Base-by-base conservation (phyloP, 2,797 vertebrate genomes). In the Malacoraja senta region DNA sequence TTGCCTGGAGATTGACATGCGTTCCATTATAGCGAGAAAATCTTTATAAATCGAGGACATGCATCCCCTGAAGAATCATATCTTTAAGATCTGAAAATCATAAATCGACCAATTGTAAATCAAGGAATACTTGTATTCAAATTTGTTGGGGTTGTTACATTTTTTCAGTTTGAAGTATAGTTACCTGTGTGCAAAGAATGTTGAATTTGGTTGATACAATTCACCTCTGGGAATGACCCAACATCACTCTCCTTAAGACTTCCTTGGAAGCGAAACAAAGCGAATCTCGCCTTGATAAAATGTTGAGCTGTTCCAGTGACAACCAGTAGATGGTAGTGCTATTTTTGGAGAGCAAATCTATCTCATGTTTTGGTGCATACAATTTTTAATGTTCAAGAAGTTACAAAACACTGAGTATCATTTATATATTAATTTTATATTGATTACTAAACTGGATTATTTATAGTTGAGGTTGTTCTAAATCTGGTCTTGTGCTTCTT, bases 241-340 rank as follows among this genome's bases (percentile, higher is more conserved):
- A 65, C 17, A 32, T 65, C 17, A 86, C 6, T 86, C 61, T 29
- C 58, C n/a, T 63, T n/a, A 13, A 63, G 65, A 68, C 0, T 63
- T 17, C n/a, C 63, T 29, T 86, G 80, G 44, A 83, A 83, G 21
- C 0, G 24, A 83, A 29, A 29, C 44, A 29, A 10, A 84, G 19
- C n/a, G 53, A 84, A 84, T 84, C 10, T 29, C 29, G 53, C 21
- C 1, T 81, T 63, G 29, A 63, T 88, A n/a, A 32, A 88, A 35
- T 86, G 24, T 26, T 72, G 68, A 24, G 65, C 21, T 92, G 2
- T 92, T n/a, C 90, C 68, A 72, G 24, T 92, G 38, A 76, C 26
- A 92, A 19, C 90, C 90, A 76, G 68, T 71, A 92, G 90, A 92
- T 74, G 90, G 65, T 44, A 10, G n/a, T 88, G 35, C 12, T 44